Evolutionary conservation across 2,797 vertebrate genomes (phyloP), one percentile per base, ranked within the genome.

Genomic region (Limnodromus scolopaceus): DNA sequence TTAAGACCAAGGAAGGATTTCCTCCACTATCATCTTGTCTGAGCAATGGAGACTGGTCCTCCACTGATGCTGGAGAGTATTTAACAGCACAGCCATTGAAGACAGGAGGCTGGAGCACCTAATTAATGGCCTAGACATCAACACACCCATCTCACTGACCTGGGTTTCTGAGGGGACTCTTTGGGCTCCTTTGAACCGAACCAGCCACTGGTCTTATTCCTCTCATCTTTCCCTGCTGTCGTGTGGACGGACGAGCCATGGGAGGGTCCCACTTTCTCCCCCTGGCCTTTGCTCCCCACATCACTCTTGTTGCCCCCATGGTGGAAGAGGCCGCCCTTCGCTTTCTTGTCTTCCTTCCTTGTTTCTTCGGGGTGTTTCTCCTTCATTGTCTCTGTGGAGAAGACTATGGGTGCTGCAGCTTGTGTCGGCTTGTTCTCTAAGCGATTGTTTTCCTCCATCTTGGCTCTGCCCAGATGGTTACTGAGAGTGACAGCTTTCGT

Each of bases 161-260:
- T 99, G 97, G 98, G 99, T 98, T 99, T 99, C 72, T 96, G 98
- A 55, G 94, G 90, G 24, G 96, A 87, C 93, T 98, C 99, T 96
- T 98, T 98, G 23, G 97, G 54, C 41, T 99, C 99, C 98, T 98
- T 99, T 15, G 98, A 98, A 71, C 98, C 98, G 38, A 99, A 99
- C 99, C 99, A 99, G 80, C 98, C 94, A 38, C 97, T 20, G 60
- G 16, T 91, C 97, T 96, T 99, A 87, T 96, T 97, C 96, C 97
- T 99, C 64, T 98, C 99, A 3, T 99, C 98, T 7, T 97, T 91
- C 14, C 14, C 76, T 1, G 97, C 93, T 7, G 65, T 63, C 71
- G 90, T 66, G 55, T 92, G 96, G 2, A 20, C 16, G 4, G 97
- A 91, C 0, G 69, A 88, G 87, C 97, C 97, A 27, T 55, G 96